A percentile compares a stretch with the other conserved stretches of the same genome.
Evolutionary conservation across 2,888 invertebrate genomes (phyloP).

Genomic region (Archips crataeganus): DNA sequence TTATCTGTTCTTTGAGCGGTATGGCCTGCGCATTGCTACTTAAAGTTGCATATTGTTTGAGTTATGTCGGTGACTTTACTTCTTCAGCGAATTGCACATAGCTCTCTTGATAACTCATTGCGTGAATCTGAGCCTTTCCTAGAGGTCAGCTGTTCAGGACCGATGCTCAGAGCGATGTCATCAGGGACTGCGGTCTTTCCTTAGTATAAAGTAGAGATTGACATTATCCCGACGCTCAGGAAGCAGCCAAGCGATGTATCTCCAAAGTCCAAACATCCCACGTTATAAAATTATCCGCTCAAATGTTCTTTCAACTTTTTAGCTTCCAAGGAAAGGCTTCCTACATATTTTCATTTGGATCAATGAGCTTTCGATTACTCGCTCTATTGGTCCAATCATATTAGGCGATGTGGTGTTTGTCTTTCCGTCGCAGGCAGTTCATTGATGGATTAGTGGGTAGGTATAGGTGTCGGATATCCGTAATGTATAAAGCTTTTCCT

Average conservation of each 20-base stretch:
- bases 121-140: too few relatives aligned
- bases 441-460: neutral
- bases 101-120: too few relatives aligned
- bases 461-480: neutral
- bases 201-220: neutral
- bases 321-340: neutral
- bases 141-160: too few relatives aligned
- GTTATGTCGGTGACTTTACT: too few relatives aligned
- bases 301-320: neutral
- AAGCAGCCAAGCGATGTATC: neutral
- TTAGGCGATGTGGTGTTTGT: neutral
- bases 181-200: too few relatives aligned
- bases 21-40: too few relatives aligned
- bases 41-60: too few relatives aligned
- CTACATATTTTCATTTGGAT: neutral
- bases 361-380: constrained; percentile 21
- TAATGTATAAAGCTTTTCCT: too few relatives aligned
- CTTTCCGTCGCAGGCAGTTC: neutral
- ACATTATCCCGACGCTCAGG: neutral
- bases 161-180: too few relatives aligned
- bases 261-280: neutral
- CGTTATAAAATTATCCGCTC: neutral
- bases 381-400: constrained; percentile 8
- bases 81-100: too few relatives aligned
- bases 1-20: too few relatives aligned